Base-by-base conservation (phyloP, 2,797 vertebrate genomes). In the Adelosebastes latens region DNA sequence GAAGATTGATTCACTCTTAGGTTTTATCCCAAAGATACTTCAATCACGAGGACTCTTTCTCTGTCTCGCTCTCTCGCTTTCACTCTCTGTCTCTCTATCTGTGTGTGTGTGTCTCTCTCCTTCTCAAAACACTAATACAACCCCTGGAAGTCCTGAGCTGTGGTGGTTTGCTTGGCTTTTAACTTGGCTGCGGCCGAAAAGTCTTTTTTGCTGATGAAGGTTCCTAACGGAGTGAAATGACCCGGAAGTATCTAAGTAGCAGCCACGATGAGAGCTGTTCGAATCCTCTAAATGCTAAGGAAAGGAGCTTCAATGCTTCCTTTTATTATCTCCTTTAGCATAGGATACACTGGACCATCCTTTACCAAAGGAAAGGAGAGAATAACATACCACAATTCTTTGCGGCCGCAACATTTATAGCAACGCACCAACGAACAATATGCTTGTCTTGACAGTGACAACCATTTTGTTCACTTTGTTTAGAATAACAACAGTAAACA, bases 1-100 rank as follows among this genome's bases (percentile, higher is more conserved):
- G 75, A 84, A 83, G 80, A 92, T 90, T 85, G 83, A 90, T 90
- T 86, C 71, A 66, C 78, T 87, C 83, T 84, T 74, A 83, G 60
- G 39, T 77, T 87, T 88, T 86, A 84, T 89, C 82, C 79, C 61
- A 71, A 46, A 75, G 76, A 90, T 77, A 79, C 80, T 88, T 88
- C 77, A 82, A 64, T 89, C 81, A 77, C 6, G 9, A 90, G 81
- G 73, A 62, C 69, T 84, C 39, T 55, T 24, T 67, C 60, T 60
- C 72, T 65, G 16, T 36, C 32, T 3, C 32, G 42, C 42, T 29
- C 67, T 72, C 58, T 11, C 49, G 3, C 53, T 46, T 61, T 8
- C 18, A 11, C 53, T 66, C 68, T 29, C 55, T 70, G 22, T 72
- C 12, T 64, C 29, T 71, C 4, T 63, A 22, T 58, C 18, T 75